phyloP scores from a whole-genome alignment of 2,888 invertebrate genomes.

The Caradrina clavipalpis region DNA sequence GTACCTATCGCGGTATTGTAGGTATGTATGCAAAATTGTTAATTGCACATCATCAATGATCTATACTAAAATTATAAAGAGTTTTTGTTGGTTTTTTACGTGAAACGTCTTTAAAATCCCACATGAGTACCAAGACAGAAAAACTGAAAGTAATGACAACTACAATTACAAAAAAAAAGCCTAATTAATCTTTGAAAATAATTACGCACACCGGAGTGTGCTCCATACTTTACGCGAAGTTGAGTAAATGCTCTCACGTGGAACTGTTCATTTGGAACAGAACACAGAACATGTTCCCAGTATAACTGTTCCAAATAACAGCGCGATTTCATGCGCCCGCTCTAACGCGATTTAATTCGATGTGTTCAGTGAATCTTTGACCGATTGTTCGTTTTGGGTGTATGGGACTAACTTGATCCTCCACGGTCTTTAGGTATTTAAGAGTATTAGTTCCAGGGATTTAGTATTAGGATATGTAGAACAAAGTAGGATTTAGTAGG shows the following conservation, averaged over 20 bases:
- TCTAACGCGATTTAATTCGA: conserved; percentile 75
- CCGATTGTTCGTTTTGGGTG: conserved; percentile 62
- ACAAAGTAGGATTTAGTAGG: not conserved
- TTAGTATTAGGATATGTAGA: conserved; percentile 1
- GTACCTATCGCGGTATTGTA: too few relatives aligned
- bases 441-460: conserved; percentile 10
- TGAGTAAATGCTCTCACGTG: conserved; percentile 81
- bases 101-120: too few relatives aligned
- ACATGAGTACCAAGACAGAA: too few relatives aligned
- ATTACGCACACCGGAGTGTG: conserved; percentile 79
- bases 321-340: conserved; percentile 75
- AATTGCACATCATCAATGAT: too few relatives aligned
- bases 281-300: conserved; percentile 81
- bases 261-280: conserved; percentile 85
- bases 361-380: conserved; percentile 75
- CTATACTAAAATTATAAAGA: too few relatives aligned
- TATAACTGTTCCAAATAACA: conserved; percentile 80
- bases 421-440: conserved; percentile 61
- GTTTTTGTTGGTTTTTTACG: too few relatives aligned
- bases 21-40: too few relatives aligned
- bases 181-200: conserved; percentile 80
- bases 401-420: conserved; percentile 27
- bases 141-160: too few relatives aligned
- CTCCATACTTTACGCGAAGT: conserved; percentile 79
- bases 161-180: too few relatives aligned